Conservation (phyloP, 2,888 invertebrate genomes). For the Linyphia triangularis region DNA sequence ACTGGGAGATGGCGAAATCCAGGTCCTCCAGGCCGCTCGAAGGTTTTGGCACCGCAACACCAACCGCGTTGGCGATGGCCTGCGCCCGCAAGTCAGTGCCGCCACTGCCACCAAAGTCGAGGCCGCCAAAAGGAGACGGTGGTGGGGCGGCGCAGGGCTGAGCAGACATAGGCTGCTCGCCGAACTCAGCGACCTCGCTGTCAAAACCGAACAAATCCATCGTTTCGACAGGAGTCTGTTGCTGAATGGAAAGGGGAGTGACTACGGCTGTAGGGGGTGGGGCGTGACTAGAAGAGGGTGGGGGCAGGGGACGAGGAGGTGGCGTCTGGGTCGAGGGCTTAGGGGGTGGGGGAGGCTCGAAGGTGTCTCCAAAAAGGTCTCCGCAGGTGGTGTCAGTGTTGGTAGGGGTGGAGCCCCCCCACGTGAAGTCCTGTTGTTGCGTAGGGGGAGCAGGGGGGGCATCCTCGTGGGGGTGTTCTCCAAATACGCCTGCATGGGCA, state of each 20-base stretch:
- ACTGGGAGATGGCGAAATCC: constrained; percentile 68
- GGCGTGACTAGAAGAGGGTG: constrained; percentile 26
- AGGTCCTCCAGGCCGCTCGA: constrained; percentile 66
- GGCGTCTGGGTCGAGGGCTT: too few relatives aligned
- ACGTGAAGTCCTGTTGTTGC: constrained; percentile 20
- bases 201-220: constrained; percentile 70
- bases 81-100: constrained; percentile 60
- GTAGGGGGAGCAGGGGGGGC: constrained; percentile 54
- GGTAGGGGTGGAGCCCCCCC: constrained; percentile 43
- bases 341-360: constrained; percentile 61
- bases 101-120: constrained; percentile 48
- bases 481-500: constrained; percentile 75
- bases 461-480: constrained; percentile 59
- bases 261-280: constrained; percentile 62
- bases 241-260: constrained; percentile 52
- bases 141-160: constrained; percentile 74
- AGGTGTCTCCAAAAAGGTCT: constrained; percentile 72
- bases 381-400: neutral
- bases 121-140: constrained; percentile 75
- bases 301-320: constrained; percentile 59
- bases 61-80: constrained; percentile 66
- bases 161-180: constrained; percentile 69
- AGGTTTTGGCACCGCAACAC: constrained; percentile 52
- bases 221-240: neutral
- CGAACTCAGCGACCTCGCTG: constrained; percentile 47